Evolutionary conservation across 2,888 invertebrate species (phyloP).

Genomic region (Brenthis hecate): DNA sequence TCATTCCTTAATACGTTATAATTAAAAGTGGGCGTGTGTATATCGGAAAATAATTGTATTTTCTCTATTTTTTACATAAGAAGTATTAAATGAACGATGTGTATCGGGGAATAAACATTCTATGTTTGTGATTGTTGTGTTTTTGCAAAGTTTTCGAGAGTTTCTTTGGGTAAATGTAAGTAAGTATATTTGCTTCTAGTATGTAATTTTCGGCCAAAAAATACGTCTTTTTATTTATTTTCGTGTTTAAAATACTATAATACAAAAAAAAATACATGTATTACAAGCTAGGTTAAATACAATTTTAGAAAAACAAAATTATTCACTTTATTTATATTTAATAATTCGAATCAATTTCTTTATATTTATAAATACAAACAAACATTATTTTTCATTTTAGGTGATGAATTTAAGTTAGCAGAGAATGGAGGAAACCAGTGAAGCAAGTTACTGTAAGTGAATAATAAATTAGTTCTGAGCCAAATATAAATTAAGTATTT

Average conservation of each 20-base stretch:
- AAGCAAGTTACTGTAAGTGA: conserved; percentile 68
- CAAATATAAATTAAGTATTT: too few relatives aligned
- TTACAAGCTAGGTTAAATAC: background rate
- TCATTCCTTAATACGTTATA: conserved; percentile 33
- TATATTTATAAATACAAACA: background rate
- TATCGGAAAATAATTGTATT: conserved; percentile 29
- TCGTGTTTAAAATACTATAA: background rate
- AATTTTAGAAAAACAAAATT: background rate
- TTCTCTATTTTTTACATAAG: conserved; percentile 4
- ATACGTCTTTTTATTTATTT: background rate
- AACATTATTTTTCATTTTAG: conserved; percentile 32
- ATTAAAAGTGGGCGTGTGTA: conserved; percentile 56
- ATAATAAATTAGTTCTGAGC: too few relatives aligned
- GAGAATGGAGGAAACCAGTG: conserved; percentile 63
- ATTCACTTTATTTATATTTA: too few relatives aligned
- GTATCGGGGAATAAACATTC: background rate
- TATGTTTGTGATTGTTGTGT: background rate
- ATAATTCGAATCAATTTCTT: too few relatives aligned
- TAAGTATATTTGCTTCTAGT: conserved; percentile 12
- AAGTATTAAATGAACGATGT: background rate
- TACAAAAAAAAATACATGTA: too few relatives aligned
- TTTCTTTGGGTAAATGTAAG: background rate
- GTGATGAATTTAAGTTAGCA: conserved; percentile 39
- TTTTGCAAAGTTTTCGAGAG: background rate
- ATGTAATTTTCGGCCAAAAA: conserved; percentile 4